Evolutionary conservation across 2,888 invertebrate genomes (phyloP), one percentile per base, ranked within the genome.

Genomic region (Digitonthophagus gazella): DNA sequence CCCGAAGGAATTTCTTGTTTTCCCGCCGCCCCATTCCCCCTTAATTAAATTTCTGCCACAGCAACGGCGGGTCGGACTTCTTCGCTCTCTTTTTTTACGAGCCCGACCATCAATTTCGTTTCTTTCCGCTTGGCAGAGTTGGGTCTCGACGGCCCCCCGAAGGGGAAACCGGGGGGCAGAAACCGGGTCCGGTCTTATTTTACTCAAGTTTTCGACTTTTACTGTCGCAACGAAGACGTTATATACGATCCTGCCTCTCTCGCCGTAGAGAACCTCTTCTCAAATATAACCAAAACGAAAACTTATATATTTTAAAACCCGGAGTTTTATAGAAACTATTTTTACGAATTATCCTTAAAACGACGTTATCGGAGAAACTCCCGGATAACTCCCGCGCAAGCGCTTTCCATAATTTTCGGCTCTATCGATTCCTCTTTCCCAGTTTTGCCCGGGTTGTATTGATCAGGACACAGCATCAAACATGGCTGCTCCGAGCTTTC

Each of bases 161-260:
- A 16, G 16, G 18, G 18, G 61, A 61, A 61, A 20, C 61, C 11
- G 61, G 20, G 67, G 65, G 69, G 56, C 69, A 69, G 28, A 44
- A 44, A 61, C 18, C 61, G 61, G 18, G 61, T 19, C 58, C 15
- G 73, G 74, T 76, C 75, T 74, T 77, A 77, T 77, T 77, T 77
- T 75, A 76, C 75, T 75, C 76, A 75, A 72, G 73, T 74, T 74
- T 74, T 72, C 73, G 77, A 77, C 77, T 76, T 77, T 77, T 76
- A 77, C 75, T 75, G 75, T 73, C 63, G 61, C 28, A 18, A 19
- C 61, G 61, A 19, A 61, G 61, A 19, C 61, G 18, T 57, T 44
- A 44, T 44, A 44, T 44, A 44, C 28, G 28, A 44, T 44, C 28
- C 11, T 44, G 6, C n/a, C n/a, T n/a, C n/a, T n/a, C n/a, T n/a